Percentiles rank a stretch among this genome's conserved stretches.
phyloP scores from a whole-genome alignment of 2,113 vertebrate genomes.

The Corydoras sp. region DNA sequence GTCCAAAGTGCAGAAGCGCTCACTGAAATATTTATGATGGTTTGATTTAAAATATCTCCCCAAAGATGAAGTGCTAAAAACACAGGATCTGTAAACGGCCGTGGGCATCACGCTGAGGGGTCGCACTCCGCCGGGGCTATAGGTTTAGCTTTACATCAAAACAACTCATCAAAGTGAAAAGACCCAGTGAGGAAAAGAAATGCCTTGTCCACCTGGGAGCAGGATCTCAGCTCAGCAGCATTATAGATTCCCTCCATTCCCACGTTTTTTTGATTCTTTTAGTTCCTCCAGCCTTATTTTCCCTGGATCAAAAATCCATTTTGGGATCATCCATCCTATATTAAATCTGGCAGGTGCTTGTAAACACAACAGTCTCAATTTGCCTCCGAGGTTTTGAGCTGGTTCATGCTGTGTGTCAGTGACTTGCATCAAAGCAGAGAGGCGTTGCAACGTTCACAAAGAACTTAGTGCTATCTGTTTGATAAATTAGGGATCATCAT shows the following conservation, averaged over 20 bases:
- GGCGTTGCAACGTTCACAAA: no score
- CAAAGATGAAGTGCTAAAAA: no score
- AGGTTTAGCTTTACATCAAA: no score
- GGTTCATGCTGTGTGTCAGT: constrained; percentile 62
- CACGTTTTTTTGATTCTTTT: constrained; percentile 16
- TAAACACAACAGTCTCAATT: constrained; percentile 78
- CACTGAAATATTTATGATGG: no score
- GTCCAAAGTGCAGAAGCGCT: constrained; percentile 51
- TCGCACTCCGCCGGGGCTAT: no score
- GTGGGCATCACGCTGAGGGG: constrained; percentile 19
- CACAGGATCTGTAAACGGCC: no score
- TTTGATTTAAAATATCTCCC: no score
- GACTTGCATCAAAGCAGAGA: constrained; percentile 53
- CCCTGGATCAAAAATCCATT: constrained; percentile 74
- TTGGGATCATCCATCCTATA: constrained; percentile 71
- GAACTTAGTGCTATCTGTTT: no score
- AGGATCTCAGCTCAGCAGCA: constrained; percentile 64
- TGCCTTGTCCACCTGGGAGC: constrained; percentile 64
- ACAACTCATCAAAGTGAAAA: no score
- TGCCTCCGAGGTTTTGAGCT: constrained; percentile 69
- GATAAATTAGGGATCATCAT: no score
- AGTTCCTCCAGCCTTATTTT: constrained; percentile 73
- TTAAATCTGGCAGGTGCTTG: constrained; percentile 78
- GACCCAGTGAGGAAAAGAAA: constrained; percentile 53
- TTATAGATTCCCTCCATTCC: constrained; percentile 55